Conservation (phyloP, 2,797 vertebrate genomes). For the Leuciscus waleckii region DNA sequence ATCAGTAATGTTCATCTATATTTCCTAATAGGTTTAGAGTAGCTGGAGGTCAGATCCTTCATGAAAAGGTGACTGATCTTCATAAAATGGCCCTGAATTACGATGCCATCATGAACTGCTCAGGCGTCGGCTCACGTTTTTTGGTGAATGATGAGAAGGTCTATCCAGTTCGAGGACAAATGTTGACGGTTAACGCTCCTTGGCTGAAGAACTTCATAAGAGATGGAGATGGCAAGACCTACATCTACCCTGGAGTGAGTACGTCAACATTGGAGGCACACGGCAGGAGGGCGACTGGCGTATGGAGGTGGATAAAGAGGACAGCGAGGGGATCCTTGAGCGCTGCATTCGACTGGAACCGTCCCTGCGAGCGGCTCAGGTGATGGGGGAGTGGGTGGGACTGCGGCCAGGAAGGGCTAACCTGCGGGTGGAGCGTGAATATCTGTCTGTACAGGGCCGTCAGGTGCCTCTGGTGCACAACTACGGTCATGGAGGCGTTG, state of each 20-base stretch:
- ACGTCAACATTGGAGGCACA: conserved; percentile 86
- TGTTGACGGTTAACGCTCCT: conserved; percentile 86
- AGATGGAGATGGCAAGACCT: conserved; percentile 81
- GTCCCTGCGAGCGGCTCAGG: conserved; percentile 74
- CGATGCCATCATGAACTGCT: conserved; percentile 88
- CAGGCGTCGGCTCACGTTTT: conserved; percentile 83
- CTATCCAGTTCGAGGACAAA: conserved; percentile 86
- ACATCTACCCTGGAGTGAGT: conserved; percentile 87
- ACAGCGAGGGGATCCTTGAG: conserved; percentile 79
- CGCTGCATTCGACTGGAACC: conserved; percentile 85
- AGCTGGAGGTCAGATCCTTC: conserved; percentile 75
- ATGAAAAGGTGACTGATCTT: conserved; percentile 78
- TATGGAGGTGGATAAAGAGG: conserved; percentile 73
- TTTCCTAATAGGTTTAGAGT: conserved; percentile 78
- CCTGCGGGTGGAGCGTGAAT: conserved; percentile 82
- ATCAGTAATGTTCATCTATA: neutral
- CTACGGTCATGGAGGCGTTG: conserved; percentile 89
- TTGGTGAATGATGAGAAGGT: conserved; percentile 79
- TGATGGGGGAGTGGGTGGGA: conserved; percentile 81
- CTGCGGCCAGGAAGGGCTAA: conserved; percentile 83
- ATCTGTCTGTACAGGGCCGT: conserved; percentile 64
- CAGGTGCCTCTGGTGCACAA: conserved; percentile 86
- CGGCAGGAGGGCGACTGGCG: conserved; percentile 83
- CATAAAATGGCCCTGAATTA: conserved; percentile 81
- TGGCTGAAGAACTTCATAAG: conserved; percentile 92